Percentiles rank a stretch among this genome's conserved stretches.
These are phyloP conservation scores for Ceratothoa steindachneri DNA, from an alignment of 2,888 invertebrate genomes.

Conservation along the genomic window DNA sequence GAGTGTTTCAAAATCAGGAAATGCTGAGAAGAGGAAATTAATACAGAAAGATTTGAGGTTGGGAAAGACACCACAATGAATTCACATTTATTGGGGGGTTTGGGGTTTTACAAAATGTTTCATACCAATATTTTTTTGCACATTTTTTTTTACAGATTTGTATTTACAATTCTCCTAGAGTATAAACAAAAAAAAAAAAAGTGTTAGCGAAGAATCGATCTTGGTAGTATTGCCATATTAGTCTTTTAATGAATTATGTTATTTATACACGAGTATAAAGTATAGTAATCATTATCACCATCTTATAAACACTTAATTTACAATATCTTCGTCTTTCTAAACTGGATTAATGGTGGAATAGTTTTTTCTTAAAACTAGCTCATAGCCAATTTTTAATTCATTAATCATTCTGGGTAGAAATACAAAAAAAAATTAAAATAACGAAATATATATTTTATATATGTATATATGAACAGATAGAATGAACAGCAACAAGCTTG, in stretches of 20 bases:
- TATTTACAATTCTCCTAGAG: not conserved
- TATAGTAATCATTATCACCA: not conserved
- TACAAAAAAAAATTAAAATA: not conserved
- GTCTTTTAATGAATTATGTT: not conserved
- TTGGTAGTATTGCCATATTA: not conserved
- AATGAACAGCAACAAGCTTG: not conserved
- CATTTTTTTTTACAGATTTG: not conserved
- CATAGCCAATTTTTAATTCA: not conserved
- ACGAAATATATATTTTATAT: too few species aligned
- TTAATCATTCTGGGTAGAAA: not conserved
- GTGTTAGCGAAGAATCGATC: not conserved
- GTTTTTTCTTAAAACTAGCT: not conserved
- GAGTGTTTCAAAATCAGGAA: too few species aligned
- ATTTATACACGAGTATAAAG: not conserved
- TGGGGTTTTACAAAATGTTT: not conserved
- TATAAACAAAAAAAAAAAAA: not conserved
- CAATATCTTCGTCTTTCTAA: not conserved
- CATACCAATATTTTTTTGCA: not conserved
- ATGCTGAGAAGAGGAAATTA: too few species aligned
- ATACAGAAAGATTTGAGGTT: too few species aligned
- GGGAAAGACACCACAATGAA: not conserved
- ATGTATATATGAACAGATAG: not conserved
- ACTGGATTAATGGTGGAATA: not conserved
- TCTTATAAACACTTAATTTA: not conserved
- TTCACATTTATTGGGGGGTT: not conserved